Evolutionary conservation across 2,797 vertebrate genomes (phyloP), one percentile per base, ranked within the genome.

Genomic region (Argyrosomus regius): DNA sequence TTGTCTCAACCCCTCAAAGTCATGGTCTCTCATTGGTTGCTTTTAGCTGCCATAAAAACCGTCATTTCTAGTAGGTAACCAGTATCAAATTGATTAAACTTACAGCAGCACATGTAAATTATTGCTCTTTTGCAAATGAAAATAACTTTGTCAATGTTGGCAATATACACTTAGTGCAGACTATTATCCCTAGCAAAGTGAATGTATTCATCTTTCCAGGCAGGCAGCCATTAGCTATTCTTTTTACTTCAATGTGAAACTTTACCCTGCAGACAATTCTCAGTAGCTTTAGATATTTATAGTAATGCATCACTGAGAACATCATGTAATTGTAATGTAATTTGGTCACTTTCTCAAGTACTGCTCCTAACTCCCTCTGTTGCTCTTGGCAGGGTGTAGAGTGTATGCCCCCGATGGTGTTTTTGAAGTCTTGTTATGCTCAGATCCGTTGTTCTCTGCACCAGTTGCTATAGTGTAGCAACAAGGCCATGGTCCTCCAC

Each of bases 341-440:
- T 62, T 62, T 31, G 39, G 50, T 31, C 26, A 59, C 22, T 28
- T 71, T 64, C 39, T 63, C 18, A 70, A 28, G 18, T n/a, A 61
- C 48, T 22, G 22, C 26, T 22, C 12, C 46, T 18, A 53, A 20
- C 20, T 45, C 18, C 45, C 28, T 52, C 5, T 28, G 39, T 28
- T 39, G 12, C 5, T 62, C 52, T 54, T 46, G 9, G 50, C n/a
- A 48, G 18, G 10, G 22, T 60, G 39, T 53, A 46, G 68, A 39
- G 35, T 77, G 20, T 22, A 41, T 6, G 14, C 35, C 3, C 9
- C 22, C 24, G 9, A 1, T 50, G 24, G 24, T 3, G 18, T 39
- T 62, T 52, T 24, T 18, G 6, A 39, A 24, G 45, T 60, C 39
- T n/a, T 26, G 43, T 17, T 16, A 12, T 22, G 17, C 31, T 7